Conservation (phyloP, 1,140 invertebrate genomes). For the Pogonomyrmex californicus region DNA sequence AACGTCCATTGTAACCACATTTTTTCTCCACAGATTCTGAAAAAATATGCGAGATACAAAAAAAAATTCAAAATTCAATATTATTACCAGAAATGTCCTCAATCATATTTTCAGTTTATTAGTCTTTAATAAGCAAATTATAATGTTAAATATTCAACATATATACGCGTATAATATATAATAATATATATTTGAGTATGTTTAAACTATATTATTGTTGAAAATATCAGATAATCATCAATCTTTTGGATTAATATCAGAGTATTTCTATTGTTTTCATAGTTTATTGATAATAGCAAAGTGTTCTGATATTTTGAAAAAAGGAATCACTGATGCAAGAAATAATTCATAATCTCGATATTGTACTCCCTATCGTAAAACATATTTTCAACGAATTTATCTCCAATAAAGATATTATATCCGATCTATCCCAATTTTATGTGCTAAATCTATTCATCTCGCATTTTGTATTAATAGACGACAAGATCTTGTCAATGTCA, state of each 20-base stretch:
- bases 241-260: not conserved
- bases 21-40: conserved; percentile 92
- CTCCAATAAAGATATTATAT: not conserved
- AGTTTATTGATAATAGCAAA: not conserved
- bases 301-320: not conserved
- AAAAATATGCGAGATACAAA: conserved; percentile 44
- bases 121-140: not conserved
- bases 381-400: not conserved
- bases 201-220: not conserved
- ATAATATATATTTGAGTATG: not conserved
- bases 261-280: not conserved
- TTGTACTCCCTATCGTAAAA: not conserved
- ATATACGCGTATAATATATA: not conserved
- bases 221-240: not conserved
- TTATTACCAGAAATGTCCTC: not conserved
- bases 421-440: not conserved
- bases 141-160: not conserved
- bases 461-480: not conserved
- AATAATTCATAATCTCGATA: not conserved
- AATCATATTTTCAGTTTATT: not conserved
- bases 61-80: not conserved
- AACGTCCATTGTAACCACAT: conserved; percentile 91
- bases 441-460: not conserved
- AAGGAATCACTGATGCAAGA: not conserved
- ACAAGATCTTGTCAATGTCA: not conserved